Evolutionary conservation across 2,113 vertebrate species (phyloP).

Genomic region (Anoura caudifer): DNA sequence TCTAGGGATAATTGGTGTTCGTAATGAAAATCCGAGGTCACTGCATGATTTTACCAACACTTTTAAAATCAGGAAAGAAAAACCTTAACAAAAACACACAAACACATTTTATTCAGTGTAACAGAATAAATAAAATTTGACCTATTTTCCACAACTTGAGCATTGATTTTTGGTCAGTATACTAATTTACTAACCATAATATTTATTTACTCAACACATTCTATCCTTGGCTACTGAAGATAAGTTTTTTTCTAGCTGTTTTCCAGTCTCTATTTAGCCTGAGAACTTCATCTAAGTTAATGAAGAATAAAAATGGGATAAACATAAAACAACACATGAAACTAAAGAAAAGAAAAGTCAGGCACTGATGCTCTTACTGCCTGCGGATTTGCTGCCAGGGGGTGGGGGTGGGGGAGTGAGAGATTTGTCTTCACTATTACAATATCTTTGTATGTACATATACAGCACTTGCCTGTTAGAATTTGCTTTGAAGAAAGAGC

Average conservation of each 20-base stretch:
- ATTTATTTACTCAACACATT: not conserved
- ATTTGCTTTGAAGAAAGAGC: not conserved
- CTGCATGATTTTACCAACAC: not conserved
- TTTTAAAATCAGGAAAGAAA: conserved; percentile 1
- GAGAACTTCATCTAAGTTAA: not conserved
- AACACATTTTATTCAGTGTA: not conserved
- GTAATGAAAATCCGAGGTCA: not conserved
- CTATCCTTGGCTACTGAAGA: not conserved
- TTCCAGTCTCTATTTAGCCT: not conserved
- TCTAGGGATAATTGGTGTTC: conserved; percentile 27
- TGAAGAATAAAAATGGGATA: not conserved
- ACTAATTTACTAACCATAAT: not conserved
- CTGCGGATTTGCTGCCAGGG: not conserved
- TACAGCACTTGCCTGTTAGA: not conserved
- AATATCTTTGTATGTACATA: not conserved
- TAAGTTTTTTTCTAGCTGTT: not conserved
- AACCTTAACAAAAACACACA: not conserved
- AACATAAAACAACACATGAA: not conserved
- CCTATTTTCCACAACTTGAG: not conserved
- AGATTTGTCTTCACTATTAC: not conserved
- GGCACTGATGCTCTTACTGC: not conserved
- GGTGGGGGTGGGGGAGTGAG: accelerated
- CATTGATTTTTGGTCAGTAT: not conserved
- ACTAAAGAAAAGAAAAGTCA: not conserved
- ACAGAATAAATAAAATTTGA: conserved; percentile 11